phyloP scores from a whole-genome alignment of 2,888 invertebrate species.

The Tinea trinotella region DNA sequence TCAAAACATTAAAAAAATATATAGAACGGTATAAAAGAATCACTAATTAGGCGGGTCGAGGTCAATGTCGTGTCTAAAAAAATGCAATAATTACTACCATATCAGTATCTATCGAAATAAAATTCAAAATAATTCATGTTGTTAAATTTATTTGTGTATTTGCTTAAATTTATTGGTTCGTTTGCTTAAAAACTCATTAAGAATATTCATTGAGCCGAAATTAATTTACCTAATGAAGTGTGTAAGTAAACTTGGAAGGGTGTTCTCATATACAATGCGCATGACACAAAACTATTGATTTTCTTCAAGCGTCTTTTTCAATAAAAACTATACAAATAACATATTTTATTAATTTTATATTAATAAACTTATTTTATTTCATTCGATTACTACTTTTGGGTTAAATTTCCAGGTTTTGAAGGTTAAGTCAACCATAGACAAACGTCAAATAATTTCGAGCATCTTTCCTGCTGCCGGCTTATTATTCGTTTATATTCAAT shows the following conservation, averaged over 20 bases:
- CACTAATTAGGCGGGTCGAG: too few relatives aligned
- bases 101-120: too few relatives aligned
- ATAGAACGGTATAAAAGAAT: too few relatives aligned
- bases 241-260: neutral
- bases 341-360: neutral
- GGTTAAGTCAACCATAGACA: neutral
- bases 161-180: too few relatives aligned
- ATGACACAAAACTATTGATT: neutral
- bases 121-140: too few relatives aligned
- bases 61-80: too few relatives aligned
- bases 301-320: neutral
- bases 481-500: neutral
- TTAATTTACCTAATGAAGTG: neutral
- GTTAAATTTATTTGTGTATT: too few relatives aligned
- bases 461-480: neutral
- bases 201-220: neutral
- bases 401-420: neutral
- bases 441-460: neutral
- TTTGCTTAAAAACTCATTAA: neutral
- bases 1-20: too few relatives aligned
- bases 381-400: too few relatives aligned
- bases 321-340: neutral
- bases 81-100: too few relatives aligned
- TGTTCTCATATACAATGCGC: neutral
- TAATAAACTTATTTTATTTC: neutral